These are phyloP conservation scores for Cerastis leucographa DNA, from an alignment of 2,888 invertebrate species.

Conservation along the genomic window DNA sequence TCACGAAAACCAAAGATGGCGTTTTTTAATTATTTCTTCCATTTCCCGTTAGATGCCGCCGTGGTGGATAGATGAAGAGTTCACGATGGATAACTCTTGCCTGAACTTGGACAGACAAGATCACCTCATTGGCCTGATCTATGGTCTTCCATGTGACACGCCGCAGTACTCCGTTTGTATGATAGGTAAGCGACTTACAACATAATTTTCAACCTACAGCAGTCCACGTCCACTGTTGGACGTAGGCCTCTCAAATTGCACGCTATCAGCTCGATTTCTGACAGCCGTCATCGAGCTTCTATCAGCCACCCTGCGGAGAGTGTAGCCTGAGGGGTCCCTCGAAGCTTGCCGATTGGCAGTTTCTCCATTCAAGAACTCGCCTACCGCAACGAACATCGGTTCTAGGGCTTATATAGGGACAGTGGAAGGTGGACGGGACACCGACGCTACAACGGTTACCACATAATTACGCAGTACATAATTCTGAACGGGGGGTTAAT, in stretches of 20 bases:
- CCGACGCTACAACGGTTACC: too few species aligned
- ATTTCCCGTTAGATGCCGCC: constrained; percentile 81
- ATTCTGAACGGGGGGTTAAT: too few species aligned
- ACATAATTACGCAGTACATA: too few species aligned
- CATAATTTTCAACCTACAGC: neutral
- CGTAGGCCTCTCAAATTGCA: neutral
- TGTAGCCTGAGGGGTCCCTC: neutral
- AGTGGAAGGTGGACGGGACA: too few species aligned
- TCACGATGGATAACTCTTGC: constrained; percentile 83
- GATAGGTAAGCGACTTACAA: constrained; percentile 75
- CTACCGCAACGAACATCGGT: neutral
- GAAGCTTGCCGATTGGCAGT: neutral
- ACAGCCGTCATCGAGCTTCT: neutral
- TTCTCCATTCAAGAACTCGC: neutral
- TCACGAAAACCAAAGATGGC: neutral
- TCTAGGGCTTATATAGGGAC: neutral
- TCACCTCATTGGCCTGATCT: constrained; percentile 86
- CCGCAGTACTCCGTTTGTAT: constrained; percentile 89
- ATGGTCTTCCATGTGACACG: constrained; percentile 88
- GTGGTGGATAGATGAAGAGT: constrained; percentile 86
- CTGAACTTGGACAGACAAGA: constrained; percentile 88
- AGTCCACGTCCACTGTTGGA: neutral
- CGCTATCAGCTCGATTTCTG: neutral
- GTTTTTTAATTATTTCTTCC: constrained; percentile 11
- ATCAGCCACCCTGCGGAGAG: neutral